A percentile compares a stretch with the other conserved stretches of the same genome.
These are phyloP conservation scores for Coptotermes formosanus DNA, from an alignment of 1,140 invertebrate species.

Conservation along the genomic window DNA sequence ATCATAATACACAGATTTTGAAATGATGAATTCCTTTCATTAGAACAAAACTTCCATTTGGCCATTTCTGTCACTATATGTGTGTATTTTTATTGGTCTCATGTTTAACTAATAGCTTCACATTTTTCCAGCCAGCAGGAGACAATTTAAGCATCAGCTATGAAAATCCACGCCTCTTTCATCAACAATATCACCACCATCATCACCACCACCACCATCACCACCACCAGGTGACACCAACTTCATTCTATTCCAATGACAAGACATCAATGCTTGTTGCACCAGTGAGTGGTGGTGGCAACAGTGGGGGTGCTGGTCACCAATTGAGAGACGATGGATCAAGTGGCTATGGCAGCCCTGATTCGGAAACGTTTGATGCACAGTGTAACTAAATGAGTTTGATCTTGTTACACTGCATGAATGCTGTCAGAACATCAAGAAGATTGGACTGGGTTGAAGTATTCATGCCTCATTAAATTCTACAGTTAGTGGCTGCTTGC, in stretches of 20 bases:
- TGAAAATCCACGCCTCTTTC: constrained; percentile 22
- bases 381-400: constrained; percentile 37
- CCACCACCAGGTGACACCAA: constrained; percentile 14
- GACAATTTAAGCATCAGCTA: constrained; percentile 42
- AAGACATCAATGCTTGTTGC: not conserved
- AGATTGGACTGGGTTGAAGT: not conserved
- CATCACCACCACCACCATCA: constrained; percentile 17
- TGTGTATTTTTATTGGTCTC: not conserved
- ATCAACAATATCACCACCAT: constrained; percentile 7
- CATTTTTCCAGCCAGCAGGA: constrained; percentile 47
- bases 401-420: not conserved
- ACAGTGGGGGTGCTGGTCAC: constrained; percentile 42
- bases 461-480: not conserved
- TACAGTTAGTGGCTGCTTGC: constrained; percentile 1
- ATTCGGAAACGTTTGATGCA: constrained; percentile 59
- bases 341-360: constrained; percentile 61
- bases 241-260: not conserved
- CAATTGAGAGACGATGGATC: constrained; percentile 57
- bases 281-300: constrained; percentile 1
- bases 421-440: not conserved
- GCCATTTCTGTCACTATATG: too few species aligned
- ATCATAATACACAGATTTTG: too few species aligned
- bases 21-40: too few species aligned
- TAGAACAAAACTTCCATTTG: too few species aligned
- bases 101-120: constrained; percentile 26